Evolutionary conservation across 2,888 invertebrate species (phyloP), one percentile per base, ranked within the genome.

Genomic region (Selenia dentaria): DNA sequence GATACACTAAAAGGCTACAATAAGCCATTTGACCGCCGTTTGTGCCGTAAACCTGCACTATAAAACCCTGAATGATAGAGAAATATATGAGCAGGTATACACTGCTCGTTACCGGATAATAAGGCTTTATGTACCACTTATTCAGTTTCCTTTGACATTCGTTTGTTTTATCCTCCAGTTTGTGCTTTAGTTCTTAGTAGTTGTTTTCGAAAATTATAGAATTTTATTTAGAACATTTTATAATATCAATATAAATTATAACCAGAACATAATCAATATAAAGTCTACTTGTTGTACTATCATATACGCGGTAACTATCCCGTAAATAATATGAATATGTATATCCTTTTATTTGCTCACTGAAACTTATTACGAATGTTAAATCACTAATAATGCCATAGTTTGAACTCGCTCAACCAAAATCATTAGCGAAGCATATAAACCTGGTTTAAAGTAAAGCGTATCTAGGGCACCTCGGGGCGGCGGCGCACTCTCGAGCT

Each of bases 131-230:
- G 37, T 18, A 2, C 2, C 12, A 37, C 26, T 3, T 8, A 22
- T 2, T 12, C n/a, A 26, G 25, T n/a, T 25, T 45, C 33, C 27
- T 34, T 22, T 28, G 37, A 45, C 38, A 34, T 45, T 38, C 16
- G 38, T 38, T 38, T 45, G 38, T 33, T 45, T 38, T 38, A 45
- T 34, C n/a, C n/a, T n/a, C n/a, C n/a, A n/a, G n/a, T n/a, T n/a
- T n/a, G n/a, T n/a, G n/a, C n/a, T n/a, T n/a, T n/a, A n/a, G n/a
- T n/a, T n/a, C n/a, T n/a, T n/a, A n/a, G n/a, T n/a, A n/a, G n/a
- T n/a, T n/a, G n/a, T n/a, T n/a, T n/a, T n/a, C n/a, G n/a, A n/a
- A n/a, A n/a, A n/a, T n/a, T n/a, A n/a, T n/a, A n/a, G n/a, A n/a
- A n/a, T n/a, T n/a, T n/a, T n/a, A n/a, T n/a, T n/a, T n/a, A n/a